Evolutionary conservation across 2,113 vertebrate species (phyloP), one percentile per base, ranked within the genome.

Genomic region (Oriolus oriolus): DNA sequence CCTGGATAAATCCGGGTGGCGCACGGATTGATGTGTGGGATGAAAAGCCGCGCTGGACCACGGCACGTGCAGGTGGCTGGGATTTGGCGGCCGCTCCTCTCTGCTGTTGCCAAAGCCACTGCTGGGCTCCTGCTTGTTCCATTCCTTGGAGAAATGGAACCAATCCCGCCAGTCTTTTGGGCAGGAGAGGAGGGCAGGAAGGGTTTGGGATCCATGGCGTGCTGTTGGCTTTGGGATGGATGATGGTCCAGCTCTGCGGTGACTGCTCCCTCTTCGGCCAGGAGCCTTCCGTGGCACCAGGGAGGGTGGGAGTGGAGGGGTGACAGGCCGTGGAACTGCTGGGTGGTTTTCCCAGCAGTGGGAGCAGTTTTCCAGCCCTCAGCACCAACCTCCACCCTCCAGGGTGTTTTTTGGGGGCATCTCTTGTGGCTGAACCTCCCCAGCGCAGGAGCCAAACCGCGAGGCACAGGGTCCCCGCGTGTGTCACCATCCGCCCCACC

Each of bases 11-110:
- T 31, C 15, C 0, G 5, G 49, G 59, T 31, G 42, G 12, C 0
- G 0, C 1, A 7, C 0, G 2, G 50, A 7, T 7, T 5, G 39
- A 10, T 6, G 50, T 1, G 4, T 11, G 75, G 53, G 12, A 27
- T 5, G 61, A 11, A 22, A 33, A 42, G 59, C 39, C 66, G 8
- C 0, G 0, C 57, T 8, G 49, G 73, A 6, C 63, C 3, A 0
- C 1, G 61, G 78, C 53, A 10, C 3, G 61, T 31, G 24, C 59
- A 18, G 63, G 13, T 0, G 6, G 69, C 18, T 24, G 88, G 16
- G 53, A 16, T 52, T 44, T 37, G 75, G n/a, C 63, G 47, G 14
- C n/a, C 13, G 1, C n/a, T 42, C 35, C 57, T 73, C 26, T 75
- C 23, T 44, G 45, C 41, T 57, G 3, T 16, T 37, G 41, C 60